Evolutionary conservation across 2,797 vertebrate genomes (phyloP), one percentile per base, ranked within the genome.

Genomic region (Brachyalestes nurse): DNA sequence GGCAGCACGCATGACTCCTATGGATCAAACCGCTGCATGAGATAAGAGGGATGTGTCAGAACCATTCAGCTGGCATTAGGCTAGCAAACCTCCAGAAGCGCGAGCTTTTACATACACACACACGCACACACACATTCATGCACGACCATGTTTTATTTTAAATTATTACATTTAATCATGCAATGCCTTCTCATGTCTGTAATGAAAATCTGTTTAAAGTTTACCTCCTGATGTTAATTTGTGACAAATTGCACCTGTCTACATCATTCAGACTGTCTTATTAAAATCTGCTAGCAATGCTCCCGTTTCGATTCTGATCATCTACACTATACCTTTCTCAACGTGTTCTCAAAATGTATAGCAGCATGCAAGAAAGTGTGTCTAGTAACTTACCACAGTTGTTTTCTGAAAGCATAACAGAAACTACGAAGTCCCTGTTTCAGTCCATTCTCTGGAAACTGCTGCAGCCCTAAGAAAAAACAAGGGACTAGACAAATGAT

Each of bases 1-100:
- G 86, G 73, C 71, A 79, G 69, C 75, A 76, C 2, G 14, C 58
- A 34, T 72, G 77, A 42, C 72, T 25, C 77, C 70, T 57, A 67
- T 62, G 55, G 75, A 71, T 81, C 73, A 77, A 65, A 65, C 42
- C 16, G 40, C 65, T 21, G 21, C 7, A 38, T 21, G 45, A n/a
- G 21, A 42, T n/a, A 28, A 70, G 17, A 51, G 13, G 23, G 17
- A 45, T 62, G 42, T 1, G 34, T 28, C 65, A 45, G 17, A 65
- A 16, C 64, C 9, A 55, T 67, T 67, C 21, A 5, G 57, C 6
- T 55, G 73, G 40, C 38, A 45, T 61, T 72, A 58, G 0, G 2
- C 47, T 49, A 57, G 12, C 38, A 81, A 19, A 19, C 13, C 49
- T 70, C 6, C 34, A n/a, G 13, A 64, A 72, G 49, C 19, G 49